A percentile compares a stretch with the other conserved stretches of the same genome.
These are phyloP conservation scores for Theristicus caerulescens DNA, from an alignment of 2,113 vertebrate species.

Conservation along the genomic window DNA sequence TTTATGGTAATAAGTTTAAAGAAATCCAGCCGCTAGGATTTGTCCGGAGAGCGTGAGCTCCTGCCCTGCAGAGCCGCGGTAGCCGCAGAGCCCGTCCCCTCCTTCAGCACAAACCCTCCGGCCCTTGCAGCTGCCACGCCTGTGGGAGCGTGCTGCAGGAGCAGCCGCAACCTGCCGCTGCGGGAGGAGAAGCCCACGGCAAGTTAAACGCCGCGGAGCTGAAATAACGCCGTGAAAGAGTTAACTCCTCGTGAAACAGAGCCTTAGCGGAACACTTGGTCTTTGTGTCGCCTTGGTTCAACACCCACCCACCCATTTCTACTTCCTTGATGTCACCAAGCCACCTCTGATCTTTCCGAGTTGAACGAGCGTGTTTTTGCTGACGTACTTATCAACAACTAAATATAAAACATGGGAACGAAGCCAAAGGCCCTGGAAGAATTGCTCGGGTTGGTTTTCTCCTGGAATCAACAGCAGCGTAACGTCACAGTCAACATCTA, in stretches of 20 bases:
- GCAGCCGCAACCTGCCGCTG: no score
- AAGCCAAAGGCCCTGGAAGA: conserved; percentile 11
- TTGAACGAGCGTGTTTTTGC: not conserved
- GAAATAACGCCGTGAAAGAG: not conserved
- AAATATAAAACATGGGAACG: not conserved
- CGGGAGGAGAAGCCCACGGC: no score
- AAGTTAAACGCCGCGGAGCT: not conserved
- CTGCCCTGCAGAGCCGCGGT: not conserved
- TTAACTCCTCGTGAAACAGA: not conserved
- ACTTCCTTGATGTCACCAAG: conserved; percentile 37
- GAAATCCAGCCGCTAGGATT: not conserved
- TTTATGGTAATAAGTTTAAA: not conserved
- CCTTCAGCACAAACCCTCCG: not conserved
- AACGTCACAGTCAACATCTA: not conserved
- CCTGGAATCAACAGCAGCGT: not conserved
- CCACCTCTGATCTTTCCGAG: not conserved
- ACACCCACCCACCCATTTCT: not conserved
- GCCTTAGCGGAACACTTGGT: not conserved
- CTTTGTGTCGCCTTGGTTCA: not conserved
- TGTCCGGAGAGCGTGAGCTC: not conserved
- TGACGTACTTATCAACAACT: conserved; percentile 32
- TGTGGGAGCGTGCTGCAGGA: no score
- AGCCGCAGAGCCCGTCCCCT: not conserved
- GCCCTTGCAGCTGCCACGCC: not conserved
- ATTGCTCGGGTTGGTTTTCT: not conserved